Base-by-base conservation (phyloP, 2,888 invertebrate species). In the Leptogaster cylindrica region DNA sequence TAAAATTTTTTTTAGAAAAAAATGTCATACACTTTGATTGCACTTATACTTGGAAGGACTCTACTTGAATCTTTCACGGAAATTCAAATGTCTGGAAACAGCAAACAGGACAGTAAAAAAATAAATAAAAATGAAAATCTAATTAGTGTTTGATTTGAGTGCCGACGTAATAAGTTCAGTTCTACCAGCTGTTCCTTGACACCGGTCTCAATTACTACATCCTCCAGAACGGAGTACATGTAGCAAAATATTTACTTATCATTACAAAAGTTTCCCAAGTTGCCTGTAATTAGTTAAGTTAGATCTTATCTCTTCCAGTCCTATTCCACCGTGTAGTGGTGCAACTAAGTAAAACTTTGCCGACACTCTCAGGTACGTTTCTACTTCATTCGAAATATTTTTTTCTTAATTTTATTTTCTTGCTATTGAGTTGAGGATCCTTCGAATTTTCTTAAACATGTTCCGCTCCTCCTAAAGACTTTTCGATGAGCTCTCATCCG, bases 171-270 rank as follows among this genome's bases (percentile, higher is more conserved):
- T n/a, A n/a, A n/a, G n/a, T n/a, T n/a, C n/a, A n/a, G n/a, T n/a
- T n/a, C n/a, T n/a, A n/a, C n/a, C n/a, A n/a, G n/a, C n/a, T n/a
- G n/a, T n/a, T n/a, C n/a, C n/a, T n/a, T n/a, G n/a, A n/a, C n/a
- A n/a, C n/a, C n/a, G n/a, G n/a, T n/a, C n/a, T n/a, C n/a, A n/a
- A n/a, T n/a, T n/a, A n/a, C 33, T 44, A 41, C 44, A 44, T 44
- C 33, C 61, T 14, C 18, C 8, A 23, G 55, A 8, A 33, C 20
- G 20, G 41, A 44, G 18, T 52, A 16, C 27, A 44, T 28, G 41
- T 44, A 28, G 61, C 44, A 61, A 41, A 61, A 61, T 65, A 51
- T 65, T 65, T 65, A 65, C 65, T 51, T 65, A 65, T 65, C 65
- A 65, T 65, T 65, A 65, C 39, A 51, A 65, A 65, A 65, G 23